These are phyloP conservation scores for Drosophila biarmipes DNA, from an alignment of 1,140 invertebrate genomes.

Conservation along the genomic window DNA sequence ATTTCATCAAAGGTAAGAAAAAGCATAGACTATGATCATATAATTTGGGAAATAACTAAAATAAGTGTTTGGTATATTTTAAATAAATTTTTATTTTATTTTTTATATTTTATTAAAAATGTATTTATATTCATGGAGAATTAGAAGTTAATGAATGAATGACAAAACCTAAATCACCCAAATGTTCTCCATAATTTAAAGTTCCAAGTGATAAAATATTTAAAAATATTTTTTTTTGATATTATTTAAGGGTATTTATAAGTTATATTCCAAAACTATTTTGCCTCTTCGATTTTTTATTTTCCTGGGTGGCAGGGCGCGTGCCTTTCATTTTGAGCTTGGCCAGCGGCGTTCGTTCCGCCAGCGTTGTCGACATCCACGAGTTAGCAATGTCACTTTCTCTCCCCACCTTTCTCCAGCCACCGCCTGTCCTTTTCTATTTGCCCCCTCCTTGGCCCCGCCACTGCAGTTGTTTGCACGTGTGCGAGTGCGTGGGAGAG, in stretches of 20 bases:
- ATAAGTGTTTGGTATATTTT: no score
- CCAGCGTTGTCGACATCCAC: constrained; percentile 55
- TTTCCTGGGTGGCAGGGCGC: constrained; percentile 25
- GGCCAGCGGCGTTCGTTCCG: constrained; percentile 51
- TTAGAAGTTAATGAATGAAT: no score
- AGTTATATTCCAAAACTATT: not conserved
- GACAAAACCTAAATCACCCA: no score
- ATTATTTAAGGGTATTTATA: constrained; percentile 7
- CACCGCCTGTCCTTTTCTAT: not conserved
- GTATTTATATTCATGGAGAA: no score
- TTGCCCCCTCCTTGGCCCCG: not conserved
- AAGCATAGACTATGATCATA: not conserved
- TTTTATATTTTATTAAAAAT: no score
- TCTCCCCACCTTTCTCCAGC: constrained; percentile 9
- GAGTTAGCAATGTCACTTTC: constrained; percentile 52
- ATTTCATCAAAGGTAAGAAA: not conserved
- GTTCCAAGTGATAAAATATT: no score
- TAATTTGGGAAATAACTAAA: no score
- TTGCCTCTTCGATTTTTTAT: constrained; percentile 10
- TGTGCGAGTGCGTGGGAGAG: constrained; percentile 12
- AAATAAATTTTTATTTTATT: no score
- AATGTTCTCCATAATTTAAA: no score
- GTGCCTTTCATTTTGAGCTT: constrained; percentile 57
- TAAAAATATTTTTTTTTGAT: no score
- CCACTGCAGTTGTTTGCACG: not conserved